Base-by-base conservation (phyloP, 2,797 vertebrate species). In the Chaetophractus vellerosus region DNA sequence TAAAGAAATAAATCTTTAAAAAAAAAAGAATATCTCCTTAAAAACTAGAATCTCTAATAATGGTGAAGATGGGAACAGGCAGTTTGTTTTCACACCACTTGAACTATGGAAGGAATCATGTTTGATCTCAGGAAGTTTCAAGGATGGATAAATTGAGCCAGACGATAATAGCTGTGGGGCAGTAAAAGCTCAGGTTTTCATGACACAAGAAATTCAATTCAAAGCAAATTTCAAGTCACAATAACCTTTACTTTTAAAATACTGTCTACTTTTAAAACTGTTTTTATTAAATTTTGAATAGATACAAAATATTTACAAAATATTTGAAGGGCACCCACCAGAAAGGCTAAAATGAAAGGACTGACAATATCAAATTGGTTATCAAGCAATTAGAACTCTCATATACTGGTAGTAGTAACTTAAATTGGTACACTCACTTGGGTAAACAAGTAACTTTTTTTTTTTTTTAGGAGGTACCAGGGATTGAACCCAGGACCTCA, bases 241-340 rank as follows among this genome's bases (percentile, higher is more conserved):
- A 19, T 5, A 52, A 86, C 9, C 38, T 82, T 93, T 91, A 68
- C 38, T 72, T 95, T 90, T 10, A 81, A 81, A 90, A 41, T 76
- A 15, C 11, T 74, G 11, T 57, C 36, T 6, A 52, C 75, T 90
- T 88, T 26, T 64, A 89, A 86, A 45, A 68, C 1, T 33, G 3
- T 14, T 68, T 55, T 82, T 45, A 31, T n/a, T 82, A 69, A 33
- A 82, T 76, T 64, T 82, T 71, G 33, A 71, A 61, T 63, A 52
- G 55, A 59, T 92, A 11, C 2, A 36, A 88, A 71, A 50, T 69
- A 64, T 75, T 94, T 24, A 68, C 10, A 79, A 83, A 91, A 66
- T 84, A 61, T 57, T 0, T 33, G 9, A 66, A 50, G 38, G 57
- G 45, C 6, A 76, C 9, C n/a, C 36, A 26, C 31, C 41, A 14